Evolutionary conservation across 2,113 vertebrate genomes (phyloP), one percentile per base, ranked within the genome.

Genomic region (Neofelis nebulosa): DNA sequence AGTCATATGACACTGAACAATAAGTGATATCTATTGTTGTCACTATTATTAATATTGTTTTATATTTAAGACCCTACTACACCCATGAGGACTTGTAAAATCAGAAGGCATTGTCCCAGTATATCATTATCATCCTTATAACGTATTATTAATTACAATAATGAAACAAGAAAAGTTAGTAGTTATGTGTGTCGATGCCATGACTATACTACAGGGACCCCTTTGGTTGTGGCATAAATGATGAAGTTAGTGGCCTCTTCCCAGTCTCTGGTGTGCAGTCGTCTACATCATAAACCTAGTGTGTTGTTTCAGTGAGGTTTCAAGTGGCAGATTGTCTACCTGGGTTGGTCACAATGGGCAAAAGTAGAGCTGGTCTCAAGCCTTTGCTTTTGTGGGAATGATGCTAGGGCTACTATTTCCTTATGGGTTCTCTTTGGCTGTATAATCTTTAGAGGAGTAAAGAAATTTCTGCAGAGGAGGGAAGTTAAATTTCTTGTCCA

Each of bases 31-130:
- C 19, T 68, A 3, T n/a, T 89, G 8, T 90, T 90, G 41, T 13
- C 50, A 14, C 63, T 94, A 5, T 80, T 66, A 19, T 36, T 93
- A 55, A n/a, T 91, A 13, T 10, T 27, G 16, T 61, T 95, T 95
- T 97, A 63, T 57, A 45, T 83, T 91, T 96, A 27, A 27, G 71
- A 50, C 92, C 7, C 41, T 96, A n/a, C 4, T 71, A 19, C 18
- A 52, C 36, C 36, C 36, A 11, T n/a, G 38, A 33, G 23, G 66
- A 45, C 61, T 85, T 94, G 69, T 55, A 71, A 94, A 97, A 71
- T 21, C 84, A 65, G n/a, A 93, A 71, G 61, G 12, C 33, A 4
- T 92, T 41, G 18, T 95, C 91, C 69, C 38, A 76, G 36, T 41
- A 38, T 69, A n/a, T n/a, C 25, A 7, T 16, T 36, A 55, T 74